Conservation (phyloP, 1,140 invertebrate species). For the Proales similis region DNA sequence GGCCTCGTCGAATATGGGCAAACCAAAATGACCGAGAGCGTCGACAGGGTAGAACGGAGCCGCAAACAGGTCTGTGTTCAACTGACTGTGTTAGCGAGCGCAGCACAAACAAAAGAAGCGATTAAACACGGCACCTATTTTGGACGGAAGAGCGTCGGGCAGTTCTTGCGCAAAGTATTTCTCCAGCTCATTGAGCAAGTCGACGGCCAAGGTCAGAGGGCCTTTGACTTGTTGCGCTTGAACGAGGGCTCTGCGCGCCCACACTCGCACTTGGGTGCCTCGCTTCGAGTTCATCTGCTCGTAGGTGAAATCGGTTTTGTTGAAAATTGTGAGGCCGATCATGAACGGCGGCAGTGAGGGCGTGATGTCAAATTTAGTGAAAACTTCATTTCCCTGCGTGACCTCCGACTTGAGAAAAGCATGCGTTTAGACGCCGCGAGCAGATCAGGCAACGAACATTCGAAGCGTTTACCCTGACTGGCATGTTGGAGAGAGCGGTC, state of each 20-base stretch:
- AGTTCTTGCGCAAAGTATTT: conserved; percentile 3
- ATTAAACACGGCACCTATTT: too few relatives aligned
- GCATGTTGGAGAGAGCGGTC: conserved; percentile 18
- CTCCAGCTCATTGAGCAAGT: conserved; percentile 9
- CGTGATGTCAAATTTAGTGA: conserved; percentile 9
- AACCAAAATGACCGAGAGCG: conserved; percentile 14
- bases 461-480: background rate
- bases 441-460: background rate
- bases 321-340: conserved; percentile 22
- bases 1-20: conserved; percentile 11
- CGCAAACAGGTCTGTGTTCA: too few relatives aligned
- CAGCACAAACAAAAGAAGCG: too few relatives aligned
- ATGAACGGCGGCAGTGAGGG: conserved; percentile 15
- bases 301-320: conserved; percentile 16
- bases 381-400: conserved; percentile 6
- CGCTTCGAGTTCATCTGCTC: background rate
- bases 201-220: conserved; percentile 18
- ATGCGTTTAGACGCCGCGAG: background rate
- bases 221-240: background rate
- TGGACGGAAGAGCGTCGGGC: conserved; percentile 6
- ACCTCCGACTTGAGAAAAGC: background rate
- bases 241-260: conserved; percentile 10
- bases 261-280: conserved; percentile 20
- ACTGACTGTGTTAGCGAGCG: too few relatives aligned
- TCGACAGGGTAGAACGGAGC: conserved; percentile 28